These are phyloP conservation scores for Pachydiplax longipennis DNA, from an alignment of 2,888 invertebrate genomes.

Conservation along the genomic window DNA sequence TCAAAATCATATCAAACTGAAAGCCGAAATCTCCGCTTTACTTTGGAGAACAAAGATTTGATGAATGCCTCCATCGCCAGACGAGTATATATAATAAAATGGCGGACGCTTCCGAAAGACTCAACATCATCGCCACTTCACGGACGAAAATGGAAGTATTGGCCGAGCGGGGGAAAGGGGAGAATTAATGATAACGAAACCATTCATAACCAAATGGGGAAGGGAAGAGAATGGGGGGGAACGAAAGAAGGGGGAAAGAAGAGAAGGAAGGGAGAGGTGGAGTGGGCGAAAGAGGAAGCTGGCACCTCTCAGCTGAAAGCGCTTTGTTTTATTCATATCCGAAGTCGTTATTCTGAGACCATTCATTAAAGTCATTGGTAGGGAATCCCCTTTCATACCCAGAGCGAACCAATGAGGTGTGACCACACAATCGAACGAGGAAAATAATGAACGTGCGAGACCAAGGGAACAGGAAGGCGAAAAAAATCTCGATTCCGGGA, in stretches of 20 bases:
- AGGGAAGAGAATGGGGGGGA: not conserved
- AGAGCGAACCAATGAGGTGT: slow-evolving; percentile 38
- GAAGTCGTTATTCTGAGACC: slow-evolving; percentile 18
- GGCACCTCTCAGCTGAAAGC: not conserved
- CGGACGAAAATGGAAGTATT: not conserved
- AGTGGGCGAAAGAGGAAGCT: not conserved
- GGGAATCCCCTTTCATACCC: not conserved
- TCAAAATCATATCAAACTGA: too few species aligned
- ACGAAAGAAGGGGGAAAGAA: not conserved
- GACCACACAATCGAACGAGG: not conserved
- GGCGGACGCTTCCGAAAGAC: too few species aligned
- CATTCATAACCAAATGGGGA: not conserved
- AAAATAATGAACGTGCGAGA: slow-evolving; percentile 17
- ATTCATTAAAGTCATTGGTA: slow-evolving; percentile 5
- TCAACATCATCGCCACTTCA: not conserved
- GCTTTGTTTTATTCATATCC: slow-evolving; percentile 30
- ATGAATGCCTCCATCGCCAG: not conserved
- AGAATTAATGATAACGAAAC: not conserved
- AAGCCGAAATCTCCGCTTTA: too few species aligned
- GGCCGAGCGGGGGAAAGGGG: not conserved
- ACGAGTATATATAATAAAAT: not conserved
- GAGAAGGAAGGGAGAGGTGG: too few species aligned
- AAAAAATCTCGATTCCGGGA: not conserved
- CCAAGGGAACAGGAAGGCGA: not conserved
- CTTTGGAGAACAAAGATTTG: not conserved